phyloP scores from a whole-genome alignment of 1,140 invertebrate species.

The Saccostrea echinata region DNA sequence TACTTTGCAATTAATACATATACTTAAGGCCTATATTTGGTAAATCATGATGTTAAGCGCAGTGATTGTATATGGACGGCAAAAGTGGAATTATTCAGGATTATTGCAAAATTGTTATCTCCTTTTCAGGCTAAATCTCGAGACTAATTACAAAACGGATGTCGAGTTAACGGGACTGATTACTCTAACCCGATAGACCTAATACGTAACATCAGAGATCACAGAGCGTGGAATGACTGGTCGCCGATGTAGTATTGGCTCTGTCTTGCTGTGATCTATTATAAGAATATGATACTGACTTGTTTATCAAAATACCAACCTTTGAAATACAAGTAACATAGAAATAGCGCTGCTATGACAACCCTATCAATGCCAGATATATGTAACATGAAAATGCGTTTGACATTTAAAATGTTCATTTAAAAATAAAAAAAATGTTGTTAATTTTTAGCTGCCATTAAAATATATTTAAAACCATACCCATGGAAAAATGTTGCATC shows the following conservation, averaged over 20 bases:
- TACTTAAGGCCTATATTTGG: neutral
- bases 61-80: neutral
- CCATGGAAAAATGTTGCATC: too few relatives aligned
- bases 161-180: neutral
- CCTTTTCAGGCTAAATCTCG: neutral
- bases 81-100: neutral
- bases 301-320: neutral
- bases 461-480: too few relatives aligned
- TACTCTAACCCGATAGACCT: neutral
- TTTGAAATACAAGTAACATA: neutral
- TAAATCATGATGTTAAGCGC: neutral
- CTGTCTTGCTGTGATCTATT: neutral
- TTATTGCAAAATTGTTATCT: neutral
- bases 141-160: slow-evolving; percentile 31
- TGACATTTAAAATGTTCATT: too few relatives aligned
- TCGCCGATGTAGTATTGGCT: neutral
- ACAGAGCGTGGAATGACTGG: neutral
- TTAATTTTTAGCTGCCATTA: too few relatives aligned
- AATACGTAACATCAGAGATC: neutral
- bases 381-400: too few relatives aligned
- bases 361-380: neutral
- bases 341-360: slow-evolving; percentile 7
- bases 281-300: neutral
- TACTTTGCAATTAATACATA: too few relatives aligned
- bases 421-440: too few relatives aligned